phyloP scores from a whole-genome alignment of 2,797 vertebrate species.

The Paedocypris micromegethes region DNA sequence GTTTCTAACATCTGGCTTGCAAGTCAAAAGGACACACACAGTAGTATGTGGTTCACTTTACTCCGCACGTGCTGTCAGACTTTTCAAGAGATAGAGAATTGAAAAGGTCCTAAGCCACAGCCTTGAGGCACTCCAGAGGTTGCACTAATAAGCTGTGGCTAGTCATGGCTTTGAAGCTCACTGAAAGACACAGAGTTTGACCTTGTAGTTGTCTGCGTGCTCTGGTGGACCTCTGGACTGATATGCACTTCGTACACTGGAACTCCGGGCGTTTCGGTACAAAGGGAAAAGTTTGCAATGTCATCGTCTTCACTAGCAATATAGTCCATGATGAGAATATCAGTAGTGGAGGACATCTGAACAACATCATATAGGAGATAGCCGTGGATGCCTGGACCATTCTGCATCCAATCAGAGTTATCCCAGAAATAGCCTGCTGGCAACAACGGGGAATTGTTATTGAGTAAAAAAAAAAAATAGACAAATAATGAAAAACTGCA shows the following conservation, averaged over 20 bases:
- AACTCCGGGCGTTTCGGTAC: constrained; percentile 69
- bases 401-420: constrained; percentile 83
- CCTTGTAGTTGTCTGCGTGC: constrained; percentile 65
- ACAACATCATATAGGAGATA: constrained; percentile 73
- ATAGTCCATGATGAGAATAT: constrained; percentile 71
- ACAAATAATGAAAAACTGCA: no score
- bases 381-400: constrained; percentile 75
- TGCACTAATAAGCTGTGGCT: constrained; percentile 17
- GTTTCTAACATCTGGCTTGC: constrained; percentile 70
- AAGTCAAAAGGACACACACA: constrained; percentile 62
- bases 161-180: constrained; percentile 9
- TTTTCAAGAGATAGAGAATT: constrained; percentile 17
- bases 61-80: constrained; percentile 25
- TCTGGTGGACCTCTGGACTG: constrained; percentile 60
- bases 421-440: constrained; percentile 81
- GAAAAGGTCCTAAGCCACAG: constrained; percentile 7
- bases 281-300: constrained; percentile 74
- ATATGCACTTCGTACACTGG: constrained; percentile 71
- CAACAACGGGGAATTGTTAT: neutral
- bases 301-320: constrained; percentile 72
- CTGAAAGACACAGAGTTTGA: constrained; percentile 45
- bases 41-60: no score
- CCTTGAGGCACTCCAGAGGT: constrained; percentile 51
- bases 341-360: constrained; percentile 62
- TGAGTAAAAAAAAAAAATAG: neutral